Evolutionary conservation across 2,113 vertebrate species (phyloP).

Genomic region (Platysternon megacephalum): DNA sequence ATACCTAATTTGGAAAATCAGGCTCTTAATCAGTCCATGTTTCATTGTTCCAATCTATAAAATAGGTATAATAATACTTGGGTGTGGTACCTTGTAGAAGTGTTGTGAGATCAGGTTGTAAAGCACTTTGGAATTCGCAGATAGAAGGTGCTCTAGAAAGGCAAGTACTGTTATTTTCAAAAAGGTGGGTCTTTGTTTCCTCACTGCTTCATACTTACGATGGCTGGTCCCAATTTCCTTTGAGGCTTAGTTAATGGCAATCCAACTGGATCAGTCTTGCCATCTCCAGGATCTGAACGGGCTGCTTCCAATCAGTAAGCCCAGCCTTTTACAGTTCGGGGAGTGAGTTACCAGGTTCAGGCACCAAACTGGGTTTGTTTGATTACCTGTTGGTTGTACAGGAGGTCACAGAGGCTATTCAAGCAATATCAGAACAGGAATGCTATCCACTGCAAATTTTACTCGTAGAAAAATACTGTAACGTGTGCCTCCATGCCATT

Average conservation of each 20-base stretch:
- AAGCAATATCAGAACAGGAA: neutral
- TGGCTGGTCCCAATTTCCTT: neutral
- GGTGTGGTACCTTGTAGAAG: neutral
- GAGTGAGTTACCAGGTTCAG: neutral
- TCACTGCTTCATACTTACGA: accelerated
- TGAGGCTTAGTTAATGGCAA: neutral
- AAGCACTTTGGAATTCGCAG: neutral
- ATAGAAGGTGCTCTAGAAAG: accelerated
- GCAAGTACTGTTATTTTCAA: neutral
- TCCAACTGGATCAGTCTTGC: neutral
- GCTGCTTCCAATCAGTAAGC: neutral
- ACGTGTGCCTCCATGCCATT: neutral
- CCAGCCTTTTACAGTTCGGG: accelerated
- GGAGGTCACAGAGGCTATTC: neutral
- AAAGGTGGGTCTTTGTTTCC: neutral
- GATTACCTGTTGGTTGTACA: neutral
- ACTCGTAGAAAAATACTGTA: neutral
- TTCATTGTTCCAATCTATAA: neutral
- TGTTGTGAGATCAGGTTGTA: neutral
- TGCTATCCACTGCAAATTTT: neutral
- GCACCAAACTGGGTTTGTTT: neutral
- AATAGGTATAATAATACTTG: accelerated
- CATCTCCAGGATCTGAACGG: neutral
- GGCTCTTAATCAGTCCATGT: neutral
- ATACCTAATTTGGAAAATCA: neutral